A percentile compares a stretch with the other conserved stretches of the same genome.
Conservation (phyloP, 2,797 vertebrate genomes). For the Pagetopsis macropterus region DNA sequence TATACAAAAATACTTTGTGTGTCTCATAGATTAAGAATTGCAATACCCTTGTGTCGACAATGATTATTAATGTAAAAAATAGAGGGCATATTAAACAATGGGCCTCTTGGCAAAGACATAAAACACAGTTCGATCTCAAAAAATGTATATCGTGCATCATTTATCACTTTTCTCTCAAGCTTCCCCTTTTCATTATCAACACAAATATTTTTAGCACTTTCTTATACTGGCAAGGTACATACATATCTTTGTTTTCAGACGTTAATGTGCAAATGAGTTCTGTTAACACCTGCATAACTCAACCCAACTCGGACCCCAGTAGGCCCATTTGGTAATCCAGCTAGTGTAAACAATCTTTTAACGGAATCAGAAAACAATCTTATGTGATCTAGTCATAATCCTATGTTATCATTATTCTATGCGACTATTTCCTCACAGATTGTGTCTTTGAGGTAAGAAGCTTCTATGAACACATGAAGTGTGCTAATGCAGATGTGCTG, state of each 20-base stretch:
- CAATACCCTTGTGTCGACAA: neutral
- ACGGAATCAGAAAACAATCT: neutral
- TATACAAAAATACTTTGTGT: too few relatives aligned
- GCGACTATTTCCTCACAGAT: neutral
- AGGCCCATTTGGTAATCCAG: slow-evolving; percentile 3
- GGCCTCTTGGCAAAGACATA: neutral
- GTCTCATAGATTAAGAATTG: neutral
- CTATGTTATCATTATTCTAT: neutral
- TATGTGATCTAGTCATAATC: neutral
- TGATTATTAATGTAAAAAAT: neutral
- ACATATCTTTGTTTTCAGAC: neutral
- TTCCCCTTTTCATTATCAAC: too few relatives aligned
- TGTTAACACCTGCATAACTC: neutral
- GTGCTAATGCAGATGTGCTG: neutral
- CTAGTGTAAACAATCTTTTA: neutral
- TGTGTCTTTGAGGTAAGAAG: neutral
- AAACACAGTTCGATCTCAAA: neutral
- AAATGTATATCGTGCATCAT: neutral
- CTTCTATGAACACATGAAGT: neutral
- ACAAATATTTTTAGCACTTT: neutral
- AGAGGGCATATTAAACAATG: neutral
- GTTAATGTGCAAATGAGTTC: neutral
- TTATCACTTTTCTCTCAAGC: too few relatives aligned
- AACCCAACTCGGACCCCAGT: too few relatives aligned
- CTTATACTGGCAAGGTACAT: neutral